These are phyloP conservation scores for Lottia scabra DNA, from an alignment of 2,888 invertebrate species.

Conservation along the genomic window DNA sequence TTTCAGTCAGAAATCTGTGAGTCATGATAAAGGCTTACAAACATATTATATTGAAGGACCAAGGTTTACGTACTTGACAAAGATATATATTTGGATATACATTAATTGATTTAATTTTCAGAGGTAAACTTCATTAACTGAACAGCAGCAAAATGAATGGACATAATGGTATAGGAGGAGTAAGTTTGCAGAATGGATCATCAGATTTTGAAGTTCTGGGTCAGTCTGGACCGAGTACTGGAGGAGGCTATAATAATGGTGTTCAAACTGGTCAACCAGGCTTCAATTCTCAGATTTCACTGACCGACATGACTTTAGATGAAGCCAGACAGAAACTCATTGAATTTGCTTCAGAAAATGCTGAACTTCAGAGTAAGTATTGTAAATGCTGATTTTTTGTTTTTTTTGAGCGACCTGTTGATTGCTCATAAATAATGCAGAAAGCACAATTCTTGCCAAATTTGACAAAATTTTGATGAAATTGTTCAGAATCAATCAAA, in stretches of 20 bases:
- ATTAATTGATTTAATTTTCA: too few species aligned
- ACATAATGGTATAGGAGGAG: background rate
- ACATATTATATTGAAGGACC: too few species aligned
- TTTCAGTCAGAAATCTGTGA: too few species aligned
- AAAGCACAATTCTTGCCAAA: too few species aligned
- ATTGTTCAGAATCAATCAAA: too few species aligned
- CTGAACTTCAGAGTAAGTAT: conserved; percentile 46
- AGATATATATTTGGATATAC: too few species aligned
- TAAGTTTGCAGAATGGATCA: conserved; percentile 9
- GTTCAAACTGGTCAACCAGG: background rate
- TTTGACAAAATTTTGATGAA: too few species aligned
- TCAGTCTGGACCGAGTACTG: conserved; percentile 8
- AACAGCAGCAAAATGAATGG: conserved; percentile 8
- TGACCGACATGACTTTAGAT: conserved; percentile 51
- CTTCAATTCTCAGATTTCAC: conserved; percentile 25
- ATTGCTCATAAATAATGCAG: too few species aligned
- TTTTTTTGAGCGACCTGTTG: background rate
- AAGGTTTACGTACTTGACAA: too few species aligned
- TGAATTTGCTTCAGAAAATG: conserved; percentile 53
- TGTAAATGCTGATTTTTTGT: background rate
- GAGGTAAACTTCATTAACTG: background rate
- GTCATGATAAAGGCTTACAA: too few species aligned
- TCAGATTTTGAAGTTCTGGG: conserved; percentile 21
- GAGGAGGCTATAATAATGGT: background rate
- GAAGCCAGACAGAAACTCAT: conserved; percentile 50